Base-by-base conservation (phyloP, 1,140 invertebrate species). In the Aphaenogaster floridana region DNA sequence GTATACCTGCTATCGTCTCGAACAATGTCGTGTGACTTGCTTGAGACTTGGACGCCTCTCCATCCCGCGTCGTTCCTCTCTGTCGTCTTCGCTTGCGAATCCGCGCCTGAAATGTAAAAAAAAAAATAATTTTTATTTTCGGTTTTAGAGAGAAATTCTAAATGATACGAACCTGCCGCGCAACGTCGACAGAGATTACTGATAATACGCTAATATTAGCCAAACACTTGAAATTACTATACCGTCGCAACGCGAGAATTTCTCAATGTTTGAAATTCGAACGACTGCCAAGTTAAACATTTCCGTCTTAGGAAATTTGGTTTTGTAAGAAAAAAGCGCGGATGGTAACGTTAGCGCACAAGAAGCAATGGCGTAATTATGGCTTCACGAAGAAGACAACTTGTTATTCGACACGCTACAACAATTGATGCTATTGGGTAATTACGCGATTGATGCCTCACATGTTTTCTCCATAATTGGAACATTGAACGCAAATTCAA, bases 1-100 rank as follows among this genome's bases (percentile, higher is more conserved):
- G 90, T 93, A 91, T 95, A 95, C 95, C 95, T 95, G 95, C 91
- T 95, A 93, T 94, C 92, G 89, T 91, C 84, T 84, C 85, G 88
- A 81, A 89, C 87, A 91, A 81, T 87, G 72, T 87, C 83, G 50
- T 68, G 63, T 11, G 88, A 80, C 68, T 57, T 64, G 81, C 88
- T 88, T 50, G 68, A 11, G 2, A 64, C 9, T 77, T 79, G 59
- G 54, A 80, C 39, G 4, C 84, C 78, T 79, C 64, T 90, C 90
- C 89, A 84, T 76, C 80, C 85, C 17, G 59, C 68, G 66, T 52
- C 7, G 63, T n/a, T 79, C 50, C 48, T 1, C 50, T 42, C 57
- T 21, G 39, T 34, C 21, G 57, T 17, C 6, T 34, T 52, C 66
- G 61, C 52, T n/a, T 86, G 68, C 8, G 45, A 63, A 50, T 77